A percentile compares a stretch with the other conserved stretches of the same genome.
These are phyloP conservation scores for Strigops habroptila DNA, from an alignment of 2,113 vertebrate species.

Conservation along the genomic window DNA sequence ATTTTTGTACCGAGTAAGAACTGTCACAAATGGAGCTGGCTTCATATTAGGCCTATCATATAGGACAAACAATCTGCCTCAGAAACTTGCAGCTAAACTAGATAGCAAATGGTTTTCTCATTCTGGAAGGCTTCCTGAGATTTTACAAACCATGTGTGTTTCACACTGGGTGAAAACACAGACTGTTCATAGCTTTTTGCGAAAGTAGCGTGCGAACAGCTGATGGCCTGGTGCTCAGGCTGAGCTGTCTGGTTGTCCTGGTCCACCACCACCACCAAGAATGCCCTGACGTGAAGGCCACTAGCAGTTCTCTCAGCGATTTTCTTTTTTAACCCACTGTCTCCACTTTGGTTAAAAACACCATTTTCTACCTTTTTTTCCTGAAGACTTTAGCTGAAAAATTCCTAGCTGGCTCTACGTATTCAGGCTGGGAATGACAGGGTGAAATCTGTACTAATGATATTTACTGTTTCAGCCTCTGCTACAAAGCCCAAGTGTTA, in stretches of 20 bases:
- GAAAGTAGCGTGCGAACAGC: fast-evolving
- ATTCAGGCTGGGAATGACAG: neutral
- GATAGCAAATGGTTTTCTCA: neutral
- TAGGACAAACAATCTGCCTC: neutral
- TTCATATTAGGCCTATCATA: neutral
- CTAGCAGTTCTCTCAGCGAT: neutral
- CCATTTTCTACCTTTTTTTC: neutral
- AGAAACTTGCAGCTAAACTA: neutral
- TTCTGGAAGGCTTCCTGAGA: neutral
- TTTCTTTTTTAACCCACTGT: neutral
- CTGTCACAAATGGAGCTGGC: fast-evolving
- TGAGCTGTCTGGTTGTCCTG: neutral
- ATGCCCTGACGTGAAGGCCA: neutral
- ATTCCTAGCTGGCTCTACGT: neutral
- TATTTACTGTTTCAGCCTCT: neutral
- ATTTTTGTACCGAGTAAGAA: neutral
- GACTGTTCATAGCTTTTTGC: neutral
- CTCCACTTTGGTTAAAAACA: neutral
- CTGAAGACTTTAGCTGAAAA: neutral
- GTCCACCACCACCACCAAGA: fast-evolving
- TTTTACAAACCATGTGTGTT: neutral
- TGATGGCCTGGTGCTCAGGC: neutral
- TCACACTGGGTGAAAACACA: neutral
- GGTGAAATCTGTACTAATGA: neutral
- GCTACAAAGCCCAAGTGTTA: neutral